Evolutionary conservation across 2,888 invertebrate species (phyloP).

Genomic region (Carpatolechia fugitivella): DNA sequence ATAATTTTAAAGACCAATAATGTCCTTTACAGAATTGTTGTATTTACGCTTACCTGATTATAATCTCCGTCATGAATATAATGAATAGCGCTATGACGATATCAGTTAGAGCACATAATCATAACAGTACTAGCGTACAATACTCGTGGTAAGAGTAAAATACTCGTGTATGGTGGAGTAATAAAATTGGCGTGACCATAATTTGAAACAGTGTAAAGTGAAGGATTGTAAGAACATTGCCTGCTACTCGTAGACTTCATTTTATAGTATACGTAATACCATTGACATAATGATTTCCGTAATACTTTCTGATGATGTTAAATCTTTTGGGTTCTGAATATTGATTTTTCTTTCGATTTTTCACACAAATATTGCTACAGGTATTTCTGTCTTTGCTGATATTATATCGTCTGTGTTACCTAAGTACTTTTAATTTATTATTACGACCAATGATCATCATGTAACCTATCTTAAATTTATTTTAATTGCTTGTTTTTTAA

Average conservation of each 20-base stretch:
- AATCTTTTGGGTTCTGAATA: neutral
- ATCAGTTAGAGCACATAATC: too few species aligned
- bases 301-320: neutral
- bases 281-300: neutral
- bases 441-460: too few species aligned
- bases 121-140: too few species aligned
- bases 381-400: neutral
- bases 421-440: neutral
- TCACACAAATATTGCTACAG: slow-evolving; percentile 5
- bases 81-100: neutral
- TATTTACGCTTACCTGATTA: too few species aligned
- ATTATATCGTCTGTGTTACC: neutral
- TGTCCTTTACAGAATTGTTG: too few species aligned
- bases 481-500: too few species aligned
- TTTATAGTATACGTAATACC: neutral
- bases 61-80: neutral
- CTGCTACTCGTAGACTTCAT: neutral
- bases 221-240: neutral
- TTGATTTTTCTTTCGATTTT: neutral
- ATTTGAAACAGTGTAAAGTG: slow-evolving; percentile 6
- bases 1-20: too few species aligned
- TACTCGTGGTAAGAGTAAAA: too few species aligned
- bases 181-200: slow-evolving; percentile 6
- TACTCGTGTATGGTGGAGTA: neutral
- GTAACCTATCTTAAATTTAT: too few species aligned